These are phyloP conservation scores for Saiga tatarica DNA, from an alignment of 2,113 vertebrate species.

Conservation along the genomic window DNA sequence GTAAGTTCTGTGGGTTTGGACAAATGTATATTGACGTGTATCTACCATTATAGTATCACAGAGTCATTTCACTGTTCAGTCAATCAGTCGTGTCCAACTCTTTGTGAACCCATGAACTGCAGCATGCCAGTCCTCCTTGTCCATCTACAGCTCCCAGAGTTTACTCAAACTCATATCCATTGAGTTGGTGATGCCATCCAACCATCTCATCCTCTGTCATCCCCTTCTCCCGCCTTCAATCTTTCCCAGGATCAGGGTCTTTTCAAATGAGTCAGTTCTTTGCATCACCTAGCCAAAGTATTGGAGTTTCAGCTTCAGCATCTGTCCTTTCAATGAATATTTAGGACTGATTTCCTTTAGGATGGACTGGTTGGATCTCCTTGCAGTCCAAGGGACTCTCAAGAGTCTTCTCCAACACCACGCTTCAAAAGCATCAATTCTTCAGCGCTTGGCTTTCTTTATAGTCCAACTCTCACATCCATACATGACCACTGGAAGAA, in stretches of 20 bases:
- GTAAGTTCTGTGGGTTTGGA: not conserved
- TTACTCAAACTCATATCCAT: not conserved
- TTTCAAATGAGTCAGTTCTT: not conserved
- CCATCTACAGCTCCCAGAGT: not conserved
- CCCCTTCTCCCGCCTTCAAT: not conserved
- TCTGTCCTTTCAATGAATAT: not conserved
- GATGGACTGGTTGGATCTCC: not conserved
- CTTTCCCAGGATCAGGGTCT: not conserved
- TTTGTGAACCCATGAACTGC: not conserved
- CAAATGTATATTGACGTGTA: not conserved
- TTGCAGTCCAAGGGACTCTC: not conserved
- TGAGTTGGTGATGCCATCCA: not conserved
- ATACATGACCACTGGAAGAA: not conserved
- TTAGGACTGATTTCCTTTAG: not conserved
- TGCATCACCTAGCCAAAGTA: not conserved
- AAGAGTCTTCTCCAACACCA: not conserved
- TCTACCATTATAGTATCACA: not conserved
- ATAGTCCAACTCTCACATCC: not conserved
- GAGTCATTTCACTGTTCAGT: not conserved
- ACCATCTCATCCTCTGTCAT: not conserved
- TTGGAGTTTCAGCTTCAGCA: not conserved
- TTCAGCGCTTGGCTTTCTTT: not conserved
- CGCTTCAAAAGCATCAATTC: not conserved
- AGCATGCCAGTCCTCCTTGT: not conserved
- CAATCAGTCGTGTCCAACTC: not conserved